These are phyloP conservation scores for Elymnias hypermnestra DNA, from an alignment of 1,140 invertebrate species.

Conservation along the genomic window DNA sequence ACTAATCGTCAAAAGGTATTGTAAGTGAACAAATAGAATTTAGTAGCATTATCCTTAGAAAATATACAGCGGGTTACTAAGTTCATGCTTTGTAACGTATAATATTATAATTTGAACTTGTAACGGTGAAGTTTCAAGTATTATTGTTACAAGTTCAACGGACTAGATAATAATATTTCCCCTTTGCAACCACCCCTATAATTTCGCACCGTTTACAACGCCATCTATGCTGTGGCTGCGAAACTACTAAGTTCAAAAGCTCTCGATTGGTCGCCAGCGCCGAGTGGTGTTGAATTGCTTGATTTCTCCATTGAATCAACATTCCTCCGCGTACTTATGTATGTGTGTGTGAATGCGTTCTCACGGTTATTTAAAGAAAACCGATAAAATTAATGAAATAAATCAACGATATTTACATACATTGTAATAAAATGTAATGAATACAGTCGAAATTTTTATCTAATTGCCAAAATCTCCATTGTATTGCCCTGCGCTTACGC, in stretches of 20 bases:
- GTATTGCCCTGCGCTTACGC: constrained; percentile 55
- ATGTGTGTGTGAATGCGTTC: constrained; percentile 64
- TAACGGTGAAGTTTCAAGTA: constrained; percentile 5
- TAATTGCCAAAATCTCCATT: constrained; percentile 25
- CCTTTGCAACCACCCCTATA: constrained; percentile 32
- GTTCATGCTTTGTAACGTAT: too few relatives aligned
- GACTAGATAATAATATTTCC: constrained; percentile 22
- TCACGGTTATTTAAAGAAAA: constrained; percentile 42
- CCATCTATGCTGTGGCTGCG: constrained; percentile 44
- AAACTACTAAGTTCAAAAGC: constrained; percentile 56
- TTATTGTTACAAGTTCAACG: constrained; percentile 18
- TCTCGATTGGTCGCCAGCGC: constrained; percentile 43
- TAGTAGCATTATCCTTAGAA: too few relatives aligned
- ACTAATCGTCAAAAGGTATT: too few relatives aligned
- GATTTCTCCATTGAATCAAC: constrained; percentile 74
- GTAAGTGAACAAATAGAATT: too few relatives aligned
- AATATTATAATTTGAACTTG: too few relatives aligned
- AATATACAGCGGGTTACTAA: too few relatives aligned
- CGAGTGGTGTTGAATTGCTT: constrained; percentile 56
- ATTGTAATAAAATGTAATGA: constrained; percentile 24
- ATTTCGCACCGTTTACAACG: constrained; percentile 26
- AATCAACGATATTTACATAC: constrained; percentile 31
- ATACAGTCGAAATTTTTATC: constrained; percentile 12
- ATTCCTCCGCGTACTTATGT: constrained; percentile 66
- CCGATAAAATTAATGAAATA: constrained; percentile 39